A percentile compares a stretch with the other conserved stretches of the same genome.
These are phyloP conservation scores for Eumaeus atala DNA, from an alignment of 1,140 invertebrate species.

Conservation along the genomic window DNA sequence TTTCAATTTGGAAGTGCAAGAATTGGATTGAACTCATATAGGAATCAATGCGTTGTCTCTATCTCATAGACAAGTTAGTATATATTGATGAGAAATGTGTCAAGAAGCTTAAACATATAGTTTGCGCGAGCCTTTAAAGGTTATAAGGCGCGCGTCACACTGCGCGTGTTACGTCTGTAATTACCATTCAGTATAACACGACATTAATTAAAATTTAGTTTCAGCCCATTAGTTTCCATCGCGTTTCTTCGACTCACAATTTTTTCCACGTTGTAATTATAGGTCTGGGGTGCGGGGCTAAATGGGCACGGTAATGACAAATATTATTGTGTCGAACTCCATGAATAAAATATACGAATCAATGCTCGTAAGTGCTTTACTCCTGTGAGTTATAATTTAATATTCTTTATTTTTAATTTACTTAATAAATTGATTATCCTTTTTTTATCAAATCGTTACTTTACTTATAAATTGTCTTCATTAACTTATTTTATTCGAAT, in stretches of 20 bases:
- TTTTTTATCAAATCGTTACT: too few species aligned
- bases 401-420: too few species aligned
- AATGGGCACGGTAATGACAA: conserved; percentile 68
- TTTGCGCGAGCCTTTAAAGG: conserved; percentile 7
- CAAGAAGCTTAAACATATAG: not conserved
- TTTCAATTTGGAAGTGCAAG: too few species aligned
- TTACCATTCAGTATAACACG: conserved; percentile 70
- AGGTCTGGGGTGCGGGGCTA: conserved; percentile 59
- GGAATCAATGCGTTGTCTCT: too few species aligned
- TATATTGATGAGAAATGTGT: too few species aligned
- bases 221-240: conserved; percentile 69
- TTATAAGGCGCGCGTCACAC: conserved; percentile 31
- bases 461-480: too few species aligned
- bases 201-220: conserved; percentile 75
- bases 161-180: conserved; percentile 66
- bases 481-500: too few species aligned
- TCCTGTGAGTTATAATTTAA: too few species aligned
- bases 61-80: too few species aligned
- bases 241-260: conserved; percentile 68
- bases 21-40: too few species aligned
- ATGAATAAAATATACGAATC: not conserved
- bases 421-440: too few species aligned
- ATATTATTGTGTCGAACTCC: conserved; percentile 61
- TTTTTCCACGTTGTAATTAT: conserved; percentile 65
- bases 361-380: not conserved